Evolutionary conservation across 2,113 vertebrate genomes (phyloP).

Genomic region (Cynopterus brachyotis): DNA sequence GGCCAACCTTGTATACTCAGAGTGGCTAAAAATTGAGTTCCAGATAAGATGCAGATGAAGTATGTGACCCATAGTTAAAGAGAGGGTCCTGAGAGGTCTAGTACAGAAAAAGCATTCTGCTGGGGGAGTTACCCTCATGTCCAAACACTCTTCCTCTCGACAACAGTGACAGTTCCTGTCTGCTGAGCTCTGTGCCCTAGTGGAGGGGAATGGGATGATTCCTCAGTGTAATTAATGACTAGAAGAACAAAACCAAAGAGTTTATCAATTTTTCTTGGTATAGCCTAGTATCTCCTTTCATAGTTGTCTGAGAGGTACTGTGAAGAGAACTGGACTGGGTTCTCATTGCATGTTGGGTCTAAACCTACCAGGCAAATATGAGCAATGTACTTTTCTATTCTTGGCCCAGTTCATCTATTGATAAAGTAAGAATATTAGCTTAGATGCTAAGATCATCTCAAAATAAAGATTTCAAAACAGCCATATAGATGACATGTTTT

Average conservation of each 20-base stretch:
- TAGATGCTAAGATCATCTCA: not conserved
- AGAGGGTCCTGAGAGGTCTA: not conserved
- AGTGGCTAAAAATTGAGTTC: conserved; percentile 5
- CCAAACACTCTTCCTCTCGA: not conserved
- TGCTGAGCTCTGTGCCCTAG: not conserved
- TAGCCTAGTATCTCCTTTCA: not conserved
- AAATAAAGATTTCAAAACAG: conserved; percentile 1
- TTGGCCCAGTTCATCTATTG: not conserved
- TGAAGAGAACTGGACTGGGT: not conserved
- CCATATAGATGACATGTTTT: not conserved
- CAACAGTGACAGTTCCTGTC: not conserved
- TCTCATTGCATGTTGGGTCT: not conserved
- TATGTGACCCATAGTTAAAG: not conserved
- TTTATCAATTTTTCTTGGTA: not conserved
- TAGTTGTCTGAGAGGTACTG: not conserved
- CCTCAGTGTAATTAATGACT: not conserved
- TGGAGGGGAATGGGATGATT: not conserved
- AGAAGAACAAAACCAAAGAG: not conserved
- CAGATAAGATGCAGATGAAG: not conserved
- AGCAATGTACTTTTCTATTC: not conserved
- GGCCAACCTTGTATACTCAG: not conserved
- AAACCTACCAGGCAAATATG: not conserved
- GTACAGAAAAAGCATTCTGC: not conserved
- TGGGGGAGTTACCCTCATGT: not conserved
- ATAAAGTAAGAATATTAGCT: not conserved